Evolutionary conservation across 2,113 vertebrate species (phyloP).

Genomic region (Saccopteryx leptura): DNA sequence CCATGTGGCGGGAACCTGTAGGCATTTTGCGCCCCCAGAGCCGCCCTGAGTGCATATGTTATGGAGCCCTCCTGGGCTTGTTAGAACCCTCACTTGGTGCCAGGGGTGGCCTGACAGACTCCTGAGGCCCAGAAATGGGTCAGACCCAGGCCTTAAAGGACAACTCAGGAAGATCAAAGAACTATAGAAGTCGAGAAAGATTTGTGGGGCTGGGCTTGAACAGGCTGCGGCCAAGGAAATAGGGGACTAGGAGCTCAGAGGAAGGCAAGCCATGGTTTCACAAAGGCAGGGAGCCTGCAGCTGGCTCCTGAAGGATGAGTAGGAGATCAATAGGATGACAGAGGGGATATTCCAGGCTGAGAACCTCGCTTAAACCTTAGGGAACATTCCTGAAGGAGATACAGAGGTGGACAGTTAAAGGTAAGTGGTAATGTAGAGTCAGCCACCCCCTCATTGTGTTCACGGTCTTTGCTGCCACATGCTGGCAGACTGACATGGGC

Average conservation of each 20-base stretch:
- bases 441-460: fast-evolving
- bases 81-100: fast-evolving
- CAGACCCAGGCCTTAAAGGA: background rate
- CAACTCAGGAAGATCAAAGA: background rate
- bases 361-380: background rate
- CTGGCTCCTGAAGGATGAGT: background rate
- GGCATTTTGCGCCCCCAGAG: fast-evolving
- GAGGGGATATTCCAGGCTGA: background rate
- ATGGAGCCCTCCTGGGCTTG: background rate
- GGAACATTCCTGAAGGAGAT: background rate
- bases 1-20: background rate
- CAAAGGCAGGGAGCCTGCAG: background rate
- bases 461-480: background rate
- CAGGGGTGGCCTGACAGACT: fast-evolving
- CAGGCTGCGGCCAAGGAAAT: background rate
- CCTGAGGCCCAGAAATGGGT: background rate
- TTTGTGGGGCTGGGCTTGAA: background rate
- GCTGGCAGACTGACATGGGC: too few relatives aligned
- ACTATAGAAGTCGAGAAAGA: background rate
- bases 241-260: background rate
- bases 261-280: background rate
- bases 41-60: fast-evolving
- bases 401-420: background rate
- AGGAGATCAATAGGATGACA: background rate
- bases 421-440: background rate